Evolutionary conservation across 2,797 vertebrate species (phyloP).

Genomic region (Acrossocheilus wenchowensis): DNA sequence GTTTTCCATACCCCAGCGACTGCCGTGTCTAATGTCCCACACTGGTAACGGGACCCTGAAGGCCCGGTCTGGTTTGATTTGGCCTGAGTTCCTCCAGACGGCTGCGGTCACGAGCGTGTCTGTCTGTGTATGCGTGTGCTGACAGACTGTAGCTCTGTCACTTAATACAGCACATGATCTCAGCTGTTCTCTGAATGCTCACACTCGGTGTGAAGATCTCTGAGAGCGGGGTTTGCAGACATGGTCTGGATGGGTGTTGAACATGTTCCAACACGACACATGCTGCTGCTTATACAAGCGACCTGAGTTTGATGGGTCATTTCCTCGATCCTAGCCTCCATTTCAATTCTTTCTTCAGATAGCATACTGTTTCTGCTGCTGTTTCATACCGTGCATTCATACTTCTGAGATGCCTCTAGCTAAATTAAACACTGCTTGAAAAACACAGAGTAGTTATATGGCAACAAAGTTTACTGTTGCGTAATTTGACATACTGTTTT

Average conservation of each 20-base stretch:
- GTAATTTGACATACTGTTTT: background rate
- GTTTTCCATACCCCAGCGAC: background rate
- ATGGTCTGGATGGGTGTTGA: background rate
- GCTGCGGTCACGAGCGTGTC: background rate
- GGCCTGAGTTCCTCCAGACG: conserved; percentile 11
- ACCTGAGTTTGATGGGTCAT: background rate
- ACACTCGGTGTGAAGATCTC: background rate
- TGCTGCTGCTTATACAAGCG: background rate
- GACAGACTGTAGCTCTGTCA: conserved; percentile 26
- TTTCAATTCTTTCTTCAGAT: background rate
- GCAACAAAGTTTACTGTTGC: background rate
- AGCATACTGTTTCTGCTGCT: background rate
- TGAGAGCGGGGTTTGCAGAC: background rate
- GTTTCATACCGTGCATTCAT: background rate
- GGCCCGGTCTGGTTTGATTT: conserved; percentile 23
- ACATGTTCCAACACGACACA: background rate
- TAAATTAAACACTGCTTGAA: background rate
- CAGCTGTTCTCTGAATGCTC: background rate
- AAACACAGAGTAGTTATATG: background rate
- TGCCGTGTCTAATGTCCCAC: background rate
- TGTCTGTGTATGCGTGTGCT: conserved; percentile 29
- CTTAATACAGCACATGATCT: conserved; percentile 5
- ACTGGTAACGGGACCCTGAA: conserved; percentile 6
- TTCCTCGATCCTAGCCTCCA: background rate
- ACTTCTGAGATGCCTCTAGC: background rate